phyloP scores from a whole-genome alignment of 2,888 invertebrate species.

The Perdita meconis region DNA sequence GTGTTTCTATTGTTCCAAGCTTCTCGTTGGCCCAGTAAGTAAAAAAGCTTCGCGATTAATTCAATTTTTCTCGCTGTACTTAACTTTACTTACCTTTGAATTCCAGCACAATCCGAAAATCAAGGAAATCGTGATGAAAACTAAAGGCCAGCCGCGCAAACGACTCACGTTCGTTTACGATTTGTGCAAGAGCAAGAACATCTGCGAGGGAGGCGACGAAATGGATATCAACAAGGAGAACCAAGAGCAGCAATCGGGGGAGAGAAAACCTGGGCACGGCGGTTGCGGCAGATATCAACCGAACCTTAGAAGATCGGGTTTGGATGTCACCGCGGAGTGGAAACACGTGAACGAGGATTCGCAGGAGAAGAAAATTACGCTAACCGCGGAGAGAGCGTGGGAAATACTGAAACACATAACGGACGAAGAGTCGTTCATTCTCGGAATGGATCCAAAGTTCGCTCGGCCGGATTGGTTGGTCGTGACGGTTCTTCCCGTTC shows the following conservation, averaged over 20 bases:
- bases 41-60: too few relatives aligned
- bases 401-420: constrained; percentile 98
- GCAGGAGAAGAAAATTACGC: constrained; percentile 96
- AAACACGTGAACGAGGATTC: constrained; percentile 99
- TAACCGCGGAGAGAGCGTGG: constrained; percentile 98
- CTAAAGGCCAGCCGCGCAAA: constrained; percentile 98
- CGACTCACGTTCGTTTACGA: constrained; percentile 98
- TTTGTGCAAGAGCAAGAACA: constrained; percentile 98
- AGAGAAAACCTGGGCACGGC: constrained; percentile 91
- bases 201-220: constrained; percentile 99
- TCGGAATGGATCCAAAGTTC: constrained; percentile 98
- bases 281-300: constrained; percentile 99
- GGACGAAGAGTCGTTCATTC: constrained; percentile 97
- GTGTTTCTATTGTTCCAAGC: constrained; percentile 99
- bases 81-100: constrained; percentile 36
- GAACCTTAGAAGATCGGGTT: constrained; percentile 93
- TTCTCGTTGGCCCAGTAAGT: constrained; percentile 97
- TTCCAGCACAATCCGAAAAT: constrained; percentile 94
- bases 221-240: constrained; percentile 95
- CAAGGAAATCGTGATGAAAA: constrained; percentile 97
- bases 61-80: too few relatives aligned
- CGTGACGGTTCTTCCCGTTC: constrained; percentile 97
- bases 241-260: constrained; percentile 85
- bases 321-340: constrained; percentile 99
- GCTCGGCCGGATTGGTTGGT: constrained; percentile 99